Base-by-base conservation (phyloP, 2,888 invertebrate species). In the Gibbula magus region DNA sequence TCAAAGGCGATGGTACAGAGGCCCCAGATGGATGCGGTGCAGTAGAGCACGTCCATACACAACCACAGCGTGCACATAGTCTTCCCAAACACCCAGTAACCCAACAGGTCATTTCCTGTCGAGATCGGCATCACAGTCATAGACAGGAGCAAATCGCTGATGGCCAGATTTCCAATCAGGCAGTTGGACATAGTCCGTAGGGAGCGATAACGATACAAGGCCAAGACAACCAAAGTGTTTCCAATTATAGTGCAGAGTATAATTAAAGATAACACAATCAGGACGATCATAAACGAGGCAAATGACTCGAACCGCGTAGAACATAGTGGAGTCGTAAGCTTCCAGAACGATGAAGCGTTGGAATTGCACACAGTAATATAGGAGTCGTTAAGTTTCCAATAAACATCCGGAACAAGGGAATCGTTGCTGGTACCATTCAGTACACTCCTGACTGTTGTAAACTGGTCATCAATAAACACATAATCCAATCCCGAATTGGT, bases 21-120 rank as follows among this genome's bases (percentile, higher is more conserved):
- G 56, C 92, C 92, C 93, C 93, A 93, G 29, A 93, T 92, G 18
- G 93, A 93, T 3, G 93, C 93, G 4, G 93, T 93, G 85, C 93
- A 93, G 84, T 91, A 92, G 20, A 93, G 86, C 0, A 93, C 93
- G 83, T 93, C 93, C 10, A 91, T 88, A 73, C 87, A 88, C 20
- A 92, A 82, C 92, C 92, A 92, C 20, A 91, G 79, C 22, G 89
- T 90, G 79, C 92, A 93, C 84, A 91, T 87, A 1, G 87, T 84
- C 77, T 89, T 83, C 7, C 93, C 93, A 81, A 93, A 92, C 35
- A 91, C 87, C 93, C 93, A 93, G 85, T 91, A 89, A 0, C 92
- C 92, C 4, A 93, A 88, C 32, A 92, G 83, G 79, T 92, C 92
- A 79, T 91, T 87, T 29, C 91, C 88, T 20, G 90, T 85, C 2